Base-by-base conservation (phyloP, 2,113 vertebrate genomes). In the Pogonocichla stellata region DNA sequence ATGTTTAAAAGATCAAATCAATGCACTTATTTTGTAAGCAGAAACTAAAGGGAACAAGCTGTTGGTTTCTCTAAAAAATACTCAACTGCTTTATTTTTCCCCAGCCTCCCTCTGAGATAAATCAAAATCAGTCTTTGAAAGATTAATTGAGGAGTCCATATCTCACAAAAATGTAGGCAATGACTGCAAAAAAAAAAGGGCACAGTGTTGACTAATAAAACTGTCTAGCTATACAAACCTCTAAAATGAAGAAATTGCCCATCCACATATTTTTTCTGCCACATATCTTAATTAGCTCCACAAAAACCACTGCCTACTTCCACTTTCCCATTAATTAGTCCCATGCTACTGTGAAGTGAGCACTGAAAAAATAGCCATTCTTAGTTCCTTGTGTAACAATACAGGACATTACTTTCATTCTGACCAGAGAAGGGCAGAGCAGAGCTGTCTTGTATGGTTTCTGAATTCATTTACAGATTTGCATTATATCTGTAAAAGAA, bases 21-120 rank as follows among this genome's bases (percentile, higher is more conserved):
- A 88, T 95, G 88, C 58, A 56, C 91, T 93, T 93, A 90, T 86
- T 96, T 92, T 92, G 54, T 93, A 88, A 93, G 75, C 82, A 88
- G 82, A 86, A 88, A 70, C 81, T 70, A 83, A 83, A 90, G 60
- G 29, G 60, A 94, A 64, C 84, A 95, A 83, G 79, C 75, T 90
- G 54, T 69, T 91, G 18, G 25, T 79, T 90, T 91, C 75, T 77
- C 75, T 48, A 36, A 74, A 81, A 94, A 90, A 77, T 60, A 83
- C 26, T 74, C 34, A 64, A 56, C 51, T 88, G 47, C 26, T 67
- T 80, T 90, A 90, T 75, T 48, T 17, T 0, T 0, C 16, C 29
- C 54, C 29, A 58, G 1, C 33, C 42, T 80, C 28, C 43, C 38
- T 83, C 60, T 86, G 75, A 94, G 69, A 88, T 93, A 92, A 97